Percentiles rank a stretch among this genome's conserved stretches.
These are phyloP conservation scores for Erpobdella octoculata DNA, from an alignment of 2,888 invertebrate species.

Conservation along the genomic window DNA sequence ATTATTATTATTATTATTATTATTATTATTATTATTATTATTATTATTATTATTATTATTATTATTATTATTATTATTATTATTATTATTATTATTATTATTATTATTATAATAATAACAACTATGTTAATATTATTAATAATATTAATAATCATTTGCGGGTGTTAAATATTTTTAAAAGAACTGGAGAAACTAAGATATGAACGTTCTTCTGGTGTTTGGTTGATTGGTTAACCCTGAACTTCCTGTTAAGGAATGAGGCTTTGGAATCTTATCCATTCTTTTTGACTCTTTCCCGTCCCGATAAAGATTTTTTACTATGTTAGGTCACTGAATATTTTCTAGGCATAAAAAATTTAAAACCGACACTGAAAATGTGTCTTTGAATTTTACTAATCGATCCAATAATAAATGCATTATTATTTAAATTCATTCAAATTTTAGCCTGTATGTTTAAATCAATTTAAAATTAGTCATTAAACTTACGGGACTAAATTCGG, in stretches of 20 bases:
- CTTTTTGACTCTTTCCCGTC: background rate
- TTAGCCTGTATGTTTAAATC: no score
- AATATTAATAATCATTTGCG: constrained; percentile 12
- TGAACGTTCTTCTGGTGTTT: background rate
- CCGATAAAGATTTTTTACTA: no score
- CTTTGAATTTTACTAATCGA: no score
- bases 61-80: constrained; percentile 22
- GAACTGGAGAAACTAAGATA: background rate
- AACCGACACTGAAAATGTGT: no score
- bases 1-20: background rate
- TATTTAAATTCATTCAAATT: no score
- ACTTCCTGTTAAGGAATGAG: background rate
- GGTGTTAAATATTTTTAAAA: background rate
- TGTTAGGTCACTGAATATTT: no score
- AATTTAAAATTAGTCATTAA: no score
- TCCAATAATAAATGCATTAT: no score
- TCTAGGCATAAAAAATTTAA: no score
- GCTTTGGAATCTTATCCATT: background rate
- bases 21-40: background rate
- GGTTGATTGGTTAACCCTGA: background rate
- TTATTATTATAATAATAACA: constrained; percentile 13
- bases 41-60: background rate
- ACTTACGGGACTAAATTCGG: no score
- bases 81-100: constrained; percentile 27
- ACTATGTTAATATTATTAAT: constrained; percentile 7